Base-by-base conservation (phyloP, 2,797 vertebrate species). In the Hippoglossus hippoglossus region DNA sequence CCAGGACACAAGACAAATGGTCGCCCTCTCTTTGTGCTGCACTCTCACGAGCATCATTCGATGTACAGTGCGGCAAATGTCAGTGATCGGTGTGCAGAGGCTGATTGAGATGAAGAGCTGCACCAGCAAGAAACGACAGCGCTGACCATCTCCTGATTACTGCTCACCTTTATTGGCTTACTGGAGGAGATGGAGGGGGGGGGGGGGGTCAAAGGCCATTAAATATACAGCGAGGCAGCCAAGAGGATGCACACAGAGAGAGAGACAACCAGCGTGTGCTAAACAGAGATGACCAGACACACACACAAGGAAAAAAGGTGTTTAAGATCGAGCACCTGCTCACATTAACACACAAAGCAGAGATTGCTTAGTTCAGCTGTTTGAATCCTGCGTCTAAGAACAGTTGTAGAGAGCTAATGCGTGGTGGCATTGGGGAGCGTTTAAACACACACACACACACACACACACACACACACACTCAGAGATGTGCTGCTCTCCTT, bases 71-170 rank as follows among this genome's bases (percentile, higher is more conserved):
- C 24, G 56, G 74, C 51, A 41, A 60, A 76, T 71, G 84, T 85
- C 82, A 73, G 75, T 69, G 82, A 85, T 82, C 75, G 26, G 56
- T 59, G 81, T 39, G 55, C 57, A 1, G 39, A 66, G 79, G 22
- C 73, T 77, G 76, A 91, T 84, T 62, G 81, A 89, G 89, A 92
- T 67, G 65, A 87, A 92, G 87, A 81, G 63, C 76, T 60, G 73
- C 0, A 81, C 50, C 80, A 51, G 84, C 63, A 21, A 81, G 81
- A 84, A 80, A 63, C 34, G 85, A 84, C 89, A 87, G 85, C 75
- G 13, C 69, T 66, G 84, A 90, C 87, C 87, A 92, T 92, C 90
- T 92, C 79, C 82, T 80, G 91, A 92, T 93, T 93, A 84, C 87
- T 77, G 85, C 80, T 90, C 83, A 82, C 84, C 81, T 90, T 90